phyloP scores from a whole-genome alignment of 2,797 vertebrate species.

The Coranthus polyacanthus region DNA sequence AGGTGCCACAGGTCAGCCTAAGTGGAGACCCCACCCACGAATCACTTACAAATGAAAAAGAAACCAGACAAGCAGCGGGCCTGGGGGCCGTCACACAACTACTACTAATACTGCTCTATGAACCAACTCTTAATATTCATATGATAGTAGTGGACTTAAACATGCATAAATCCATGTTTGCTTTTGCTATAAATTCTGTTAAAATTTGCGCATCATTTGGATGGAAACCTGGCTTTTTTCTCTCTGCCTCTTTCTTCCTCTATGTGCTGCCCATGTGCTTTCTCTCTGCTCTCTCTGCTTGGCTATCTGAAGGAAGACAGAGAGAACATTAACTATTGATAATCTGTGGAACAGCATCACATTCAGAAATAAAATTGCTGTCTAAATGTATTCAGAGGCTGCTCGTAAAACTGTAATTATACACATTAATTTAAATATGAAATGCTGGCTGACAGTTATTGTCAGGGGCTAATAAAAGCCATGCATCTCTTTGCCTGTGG shows the following conservation, averaged over 20 bases:
- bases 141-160: no score
- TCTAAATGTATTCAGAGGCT: constrained; percentile 76
- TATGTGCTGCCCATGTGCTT: constrained; percentile 15
- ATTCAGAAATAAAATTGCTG: constrained; percentile 71
- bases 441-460: constrained; percentile 75
- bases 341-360: constrained; percentile 72
- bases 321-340: constrained; percentile 78
- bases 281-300: no score
- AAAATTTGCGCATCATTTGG: no score
- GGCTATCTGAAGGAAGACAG: constrained; percentile 53
- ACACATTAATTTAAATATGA: constrained; percentile 78
- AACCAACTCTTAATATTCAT: no score
- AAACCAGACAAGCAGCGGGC: no score
- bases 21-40: no score
- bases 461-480: constrained; percentile 71
- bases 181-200: no score
- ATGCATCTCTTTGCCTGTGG: constrained; percentile 62
- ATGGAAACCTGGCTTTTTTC: background rate
- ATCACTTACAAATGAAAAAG: no score
- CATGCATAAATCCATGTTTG: no score
- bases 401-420: constrained; percentile 77
- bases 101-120: no score
- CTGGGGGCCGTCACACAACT: no score
- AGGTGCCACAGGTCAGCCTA: no score
- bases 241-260: constrained; percentile 13